Percentiles rank a stretch among this genome's conserved stretches.
Evolutionary conservation across 2,888 invertebrate genomes (phyloP).

Genomic region (Digitonthophagus gazella): DNA sequence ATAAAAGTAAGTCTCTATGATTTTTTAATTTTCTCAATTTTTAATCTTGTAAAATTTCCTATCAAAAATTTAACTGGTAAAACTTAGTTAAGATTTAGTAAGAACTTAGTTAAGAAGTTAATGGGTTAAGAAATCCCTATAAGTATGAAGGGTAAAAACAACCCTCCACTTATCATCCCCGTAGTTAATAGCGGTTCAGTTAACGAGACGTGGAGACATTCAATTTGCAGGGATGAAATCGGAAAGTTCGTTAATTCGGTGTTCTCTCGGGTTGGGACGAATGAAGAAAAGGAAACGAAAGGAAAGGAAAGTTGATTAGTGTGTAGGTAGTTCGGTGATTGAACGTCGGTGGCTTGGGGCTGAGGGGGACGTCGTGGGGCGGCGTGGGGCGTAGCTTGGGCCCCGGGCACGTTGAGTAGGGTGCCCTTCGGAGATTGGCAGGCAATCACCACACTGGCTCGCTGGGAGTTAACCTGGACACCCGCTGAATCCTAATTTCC

Average conservation of each 20-base stretch:
- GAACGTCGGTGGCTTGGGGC: slow-evolving; percentile 36
- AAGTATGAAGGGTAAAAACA: slow-evolving; percentile 1
- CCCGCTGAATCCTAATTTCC: slow-evolving; percentile 51
- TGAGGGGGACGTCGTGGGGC: slow-evolving; percentile 22
- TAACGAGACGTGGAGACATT: slow-evolving; percentile 16
- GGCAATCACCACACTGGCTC: slow-evolving; percentile 52
- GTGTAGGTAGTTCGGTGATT: slow-evolving; percentile 41
- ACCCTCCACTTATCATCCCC: slow-evolving; percentile 2
- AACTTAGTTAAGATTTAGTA: too few relatives aligned
- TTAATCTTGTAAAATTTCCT: too few relatives aligned
- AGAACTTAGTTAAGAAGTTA: neutral
- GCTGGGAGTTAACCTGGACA: slow-evolving; percentile 48
- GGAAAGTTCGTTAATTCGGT: slow-evolving; percentile 4
- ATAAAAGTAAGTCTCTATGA: too few relatives aligned
- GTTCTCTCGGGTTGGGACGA: neutral
- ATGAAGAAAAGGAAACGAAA: neutral
- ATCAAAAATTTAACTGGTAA: too few relatives aligned
- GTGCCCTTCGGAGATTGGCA: slow-evolving; percentile 49
- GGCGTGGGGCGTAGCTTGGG: neutral
- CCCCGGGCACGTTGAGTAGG: slow-evolving; percentile 43
- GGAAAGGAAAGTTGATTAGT: slow-evolving; percentile 32
- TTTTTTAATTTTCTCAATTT: too few relatives aligned
- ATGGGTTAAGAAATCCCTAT: neutral
- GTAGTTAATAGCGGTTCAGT: neutral
- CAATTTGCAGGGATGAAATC: slow-evolving; percentile 13